phyloP scores from a whole-genome alignment of 1,140 invertebrate species.

The Drosophila prosaltans region DNA sequence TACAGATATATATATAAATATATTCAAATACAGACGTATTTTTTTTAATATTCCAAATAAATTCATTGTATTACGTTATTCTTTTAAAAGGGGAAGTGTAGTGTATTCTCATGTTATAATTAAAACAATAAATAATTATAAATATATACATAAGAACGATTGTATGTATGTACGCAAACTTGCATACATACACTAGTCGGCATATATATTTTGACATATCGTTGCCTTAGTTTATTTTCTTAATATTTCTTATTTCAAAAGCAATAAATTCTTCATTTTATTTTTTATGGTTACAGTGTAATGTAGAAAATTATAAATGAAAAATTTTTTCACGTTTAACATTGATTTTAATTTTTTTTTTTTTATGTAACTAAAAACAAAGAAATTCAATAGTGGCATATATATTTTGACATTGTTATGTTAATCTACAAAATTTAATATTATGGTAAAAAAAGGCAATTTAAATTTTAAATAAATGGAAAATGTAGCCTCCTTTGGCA shows the following conservation, averaged over 20 bases:
- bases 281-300: conserved; percentile 8
- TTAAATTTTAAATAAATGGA: conserved; percentile 25
- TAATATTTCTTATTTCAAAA: too few relatives aligned
- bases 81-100: too few relatives aligned
- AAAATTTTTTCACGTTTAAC: conserved; percentile 9
- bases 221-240: too few relatives aligned
- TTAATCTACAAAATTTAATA: conserved; percentile 5
- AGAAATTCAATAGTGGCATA: conserved; percentile 16
- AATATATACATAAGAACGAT: too few relatives aligned
- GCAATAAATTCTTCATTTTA: background rate
- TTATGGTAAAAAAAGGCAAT: conserved; percentile 3
- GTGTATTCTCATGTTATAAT: too few relatives aligned
- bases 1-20: too few relatives aligned
- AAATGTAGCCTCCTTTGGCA: conserved; percentile 29
- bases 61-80: too few relatives aligned
- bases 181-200: too few relatives aligned
- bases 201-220: background rate
- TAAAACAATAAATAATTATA: too few relatives aligned
- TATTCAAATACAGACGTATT: too few relatives aligned
- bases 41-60: too few relatives aligned
- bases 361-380: conserved; percentile 15
- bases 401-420: conserved; percentile 18
- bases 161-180: too few relatives aligned
- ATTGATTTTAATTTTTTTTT: conserved; percentile 7
- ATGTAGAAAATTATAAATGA: conserved; percentile 13